Evolutionary conservation across 1,140 invertebrate genomes (phyloP).

Genomic region (Bombus huntii): DNA sequence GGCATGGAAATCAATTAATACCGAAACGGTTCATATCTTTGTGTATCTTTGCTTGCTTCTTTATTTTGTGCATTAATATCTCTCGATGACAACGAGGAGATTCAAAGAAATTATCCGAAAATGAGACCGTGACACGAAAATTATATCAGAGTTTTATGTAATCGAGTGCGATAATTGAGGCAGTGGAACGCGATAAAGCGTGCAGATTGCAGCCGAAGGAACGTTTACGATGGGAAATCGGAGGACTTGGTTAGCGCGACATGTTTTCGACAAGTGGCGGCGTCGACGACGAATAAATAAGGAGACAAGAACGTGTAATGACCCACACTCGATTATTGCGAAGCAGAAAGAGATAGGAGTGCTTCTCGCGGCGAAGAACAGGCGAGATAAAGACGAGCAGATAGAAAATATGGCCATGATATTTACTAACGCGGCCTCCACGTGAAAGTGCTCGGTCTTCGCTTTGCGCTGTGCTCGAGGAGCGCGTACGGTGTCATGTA

Average conservation of each 20-base stretch:
- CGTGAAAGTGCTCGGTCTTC: constrained; percentile 76
- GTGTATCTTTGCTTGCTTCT: not conserved
- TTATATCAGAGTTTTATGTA: not conserved
- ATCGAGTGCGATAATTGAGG: constrained; percentile 9
- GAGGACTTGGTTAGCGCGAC: constrained; percentile 1
- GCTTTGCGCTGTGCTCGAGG: constrained; percentile 70
- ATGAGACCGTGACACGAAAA: not conserved
- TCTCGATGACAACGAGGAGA: not conserved
- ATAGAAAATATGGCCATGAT: constrained; percentile 78
- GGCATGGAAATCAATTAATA: not conserved
- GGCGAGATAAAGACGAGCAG: constrained; percentile 68
- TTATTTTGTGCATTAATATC: too few species aligned
- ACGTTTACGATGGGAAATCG: constrained; percentile 12
- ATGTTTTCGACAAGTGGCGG: constrained; percentile 28
- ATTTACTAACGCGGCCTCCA: constrained; percentile 77
- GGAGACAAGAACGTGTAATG: constrained; percentile 55
- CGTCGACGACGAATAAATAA: constrained; percentile 42
- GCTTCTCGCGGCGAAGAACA: constrained; percentile 38
- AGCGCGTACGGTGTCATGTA: constrained; percentile 72
- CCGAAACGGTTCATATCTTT: not conserved
- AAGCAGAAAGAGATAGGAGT: constrained; percentile 28
- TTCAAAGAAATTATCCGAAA: not conserved
- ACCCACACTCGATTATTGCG: constrained; percentile 44
- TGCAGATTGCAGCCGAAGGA: not conserved
- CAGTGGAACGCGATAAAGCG: constrained; percentile 8